Percentiles rank a stretch among this genome's conserved stretches.
These are phyloP conservation scores for Osmerus mordax DNA, from an alignment of 2,113 vertebrate species.

Conservation along the genomic window DNA sequence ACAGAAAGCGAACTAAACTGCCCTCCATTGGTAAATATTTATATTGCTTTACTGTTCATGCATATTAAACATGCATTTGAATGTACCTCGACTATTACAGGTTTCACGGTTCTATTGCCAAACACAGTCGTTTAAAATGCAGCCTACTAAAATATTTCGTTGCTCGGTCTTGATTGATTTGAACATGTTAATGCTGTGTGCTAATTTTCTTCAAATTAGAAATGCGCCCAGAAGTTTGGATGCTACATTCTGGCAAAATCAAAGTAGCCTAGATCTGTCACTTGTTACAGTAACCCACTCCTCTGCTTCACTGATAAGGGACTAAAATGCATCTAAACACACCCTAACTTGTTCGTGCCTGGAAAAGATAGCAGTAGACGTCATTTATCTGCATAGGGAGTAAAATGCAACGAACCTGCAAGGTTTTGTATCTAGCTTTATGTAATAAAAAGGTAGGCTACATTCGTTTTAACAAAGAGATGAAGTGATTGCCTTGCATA, in stretches of 20 bases:
- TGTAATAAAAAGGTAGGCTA: constrained; percentile 7
- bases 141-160: too few relatives aligned
- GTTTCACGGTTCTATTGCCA: too few relatives aligned
- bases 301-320: neutral
- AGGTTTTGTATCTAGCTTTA: constrained; percentile 21
- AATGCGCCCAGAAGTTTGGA: neutral
- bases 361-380: constrained; percentile 65
- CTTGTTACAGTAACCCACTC: constrained; percentile 3
- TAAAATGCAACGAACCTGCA: constrained; percentile 60
- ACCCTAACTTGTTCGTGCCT: constrained; percentile 63
- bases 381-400: constrained; percentile 71
- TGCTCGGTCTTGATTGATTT: too few relatives aligned
- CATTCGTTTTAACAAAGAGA: constrained; percentile 14
- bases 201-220: neutral
- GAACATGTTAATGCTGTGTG: too few relatives aligned
- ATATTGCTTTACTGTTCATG: neutral
- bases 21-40: constrained; percentile 44
- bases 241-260: constrained; percentile 1
- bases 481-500: neutral
- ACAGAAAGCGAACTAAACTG: constrained; percentile 3
- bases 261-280: constrained; percentile 3
- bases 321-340: constrained; percentile 53
- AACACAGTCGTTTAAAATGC: too few relatives aligned
- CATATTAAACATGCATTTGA: too few relatives aligned
- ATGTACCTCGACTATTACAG: too few relatives aligned